These are phyloP conservation scores for Aleiodes alternator DNA, from an alignment of 2,888 invertebrate species.

Conservation along the genomic window DNA sequence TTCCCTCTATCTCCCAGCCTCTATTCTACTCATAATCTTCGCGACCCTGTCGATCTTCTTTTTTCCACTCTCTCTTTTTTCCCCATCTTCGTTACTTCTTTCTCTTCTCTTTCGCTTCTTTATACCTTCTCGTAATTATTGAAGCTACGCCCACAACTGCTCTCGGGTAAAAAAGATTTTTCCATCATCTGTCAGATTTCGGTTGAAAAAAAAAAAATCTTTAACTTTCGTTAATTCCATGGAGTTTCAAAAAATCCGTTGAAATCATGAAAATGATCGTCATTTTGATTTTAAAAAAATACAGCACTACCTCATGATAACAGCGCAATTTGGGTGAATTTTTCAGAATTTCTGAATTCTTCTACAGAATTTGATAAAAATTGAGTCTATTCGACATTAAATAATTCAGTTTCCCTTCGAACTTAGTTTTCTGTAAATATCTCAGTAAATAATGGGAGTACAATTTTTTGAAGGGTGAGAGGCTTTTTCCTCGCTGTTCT, in stretches of 20 bases:
- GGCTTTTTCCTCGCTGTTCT: too few species aligned
- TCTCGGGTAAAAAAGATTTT: constrained; percentile 27
- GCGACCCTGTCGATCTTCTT: constrained; percentile 52
- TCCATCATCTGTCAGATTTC: constrained; percentile 34
- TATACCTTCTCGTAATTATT: constrained; percentile 67
- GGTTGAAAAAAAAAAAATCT: background rate
- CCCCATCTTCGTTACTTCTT: constrained; percentile 40
- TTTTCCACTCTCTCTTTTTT: constrained; percentile 49
- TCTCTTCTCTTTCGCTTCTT: constrained; percentile 43
- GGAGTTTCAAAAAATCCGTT: too few species aligned
- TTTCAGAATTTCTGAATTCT: too few species aligned
- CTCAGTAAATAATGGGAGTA: too few species aligned
- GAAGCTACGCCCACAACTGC: constrained; percentile 60
- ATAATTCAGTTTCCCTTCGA: too few species aligned
- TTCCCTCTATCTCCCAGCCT: constrained; percentile 63
- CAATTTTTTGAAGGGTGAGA: too few species aligned
- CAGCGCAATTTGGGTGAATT: too few species aligned
- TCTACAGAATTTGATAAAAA: background rate
- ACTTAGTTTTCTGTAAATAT: too few species aligned
- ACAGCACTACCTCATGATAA: too few species aligned
- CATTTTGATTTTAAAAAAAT: too few species aligned
- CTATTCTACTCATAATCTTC: constrained; percentile 26
- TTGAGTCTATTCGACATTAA: background rate
- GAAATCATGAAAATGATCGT: too few species aligned
- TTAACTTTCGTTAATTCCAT: too few species aligned